Base-by-base conservation (phyloP, 2,797 vertebrate genomes). In the Alexandromys oeconomus region DNA sequence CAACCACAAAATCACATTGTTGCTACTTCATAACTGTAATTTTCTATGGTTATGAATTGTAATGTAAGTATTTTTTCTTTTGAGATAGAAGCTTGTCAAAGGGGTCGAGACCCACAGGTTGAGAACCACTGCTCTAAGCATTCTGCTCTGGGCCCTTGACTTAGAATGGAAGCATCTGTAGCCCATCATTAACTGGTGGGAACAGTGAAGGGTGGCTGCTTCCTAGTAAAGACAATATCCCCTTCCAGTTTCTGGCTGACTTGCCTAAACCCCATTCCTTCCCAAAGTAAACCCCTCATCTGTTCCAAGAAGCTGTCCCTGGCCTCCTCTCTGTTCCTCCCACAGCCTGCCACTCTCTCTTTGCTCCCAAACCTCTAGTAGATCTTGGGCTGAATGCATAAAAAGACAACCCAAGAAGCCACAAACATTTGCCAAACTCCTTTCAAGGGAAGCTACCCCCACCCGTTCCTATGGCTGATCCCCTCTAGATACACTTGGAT, bases 371-470 rank as follows among this genome's bases (percentile, higher is more conserved):
- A 61, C 17, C 43, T 87, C 71, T 76, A 76, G 27, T n/a, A 80
- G 43, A 40, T 93, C 59, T 92, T 96, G 13, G 57, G 78, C 78
- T 74, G 31, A 34, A 34, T 76, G 15, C 10, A 40, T 54, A 61
- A 11, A 91, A 79, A 21, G 34, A 69, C 25, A 94, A 57, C 37
- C 29, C 37, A 27, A 43, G 25, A 81, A 88, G 40, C 34, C 51
- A 86, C 51, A 93, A 71, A 37, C 14, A 86, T n/a, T 82, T 96
- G 25, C 46, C 82, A 94, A 82, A 91, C 15, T 87, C 31, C 11
- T 92, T 87, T 43, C 34, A 63, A 95, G 37, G 67, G 21, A 92
- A 93, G 82, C 27, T 46, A 40, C 15, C 14, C 21, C 34, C 61
- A 76, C 2, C 19, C 17, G 4, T 57, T 57, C 54, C 54, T 19